Evolutionary conservation across 1,140 invertebrate species (phyloP).

Genomic region (Saxidomus purpurata): DNA sequence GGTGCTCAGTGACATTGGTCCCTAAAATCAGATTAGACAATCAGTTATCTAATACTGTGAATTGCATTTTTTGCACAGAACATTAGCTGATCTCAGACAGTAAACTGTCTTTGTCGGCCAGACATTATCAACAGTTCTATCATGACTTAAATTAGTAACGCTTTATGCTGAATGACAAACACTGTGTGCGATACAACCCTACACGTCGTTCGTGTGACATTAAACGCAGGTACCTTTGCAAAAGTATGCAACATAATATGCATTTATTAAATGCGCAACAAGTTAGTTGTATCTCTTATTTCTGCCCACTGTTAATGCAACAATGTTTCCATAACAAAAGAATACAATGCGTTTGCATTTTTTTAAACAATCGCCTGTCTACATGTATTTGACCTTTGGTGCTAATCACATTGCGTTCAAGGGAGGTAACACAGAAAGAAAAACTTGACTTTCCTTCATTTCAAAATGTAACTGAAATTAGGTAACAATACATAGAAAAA

Average conservation of each 20-base stretch:
- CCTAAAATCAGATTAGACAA: background rate
- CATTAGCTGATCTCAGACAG: conserved; percentile 7
- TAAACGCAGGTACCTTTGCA: conserved; percentile 21
- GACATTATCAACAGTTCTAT: conserved; percentile 54
- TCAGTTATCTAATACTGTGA: conserved; percentile 8
- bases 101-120: conserved; percentile 27
- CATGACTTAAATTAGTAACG: conserved; percentile 60
- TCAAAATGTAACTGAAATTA: too few relatives aligned
- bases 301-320: background rate
- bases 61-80: conserved; percentile 36
- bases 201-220: conserved; percentile 1
- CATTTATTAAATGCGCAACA: conserved; percentile 4
- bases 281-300: conserved; percentile 10
- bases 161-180: conserved; percentile 48
- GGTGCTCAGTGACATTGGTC: too few relatives aligned
- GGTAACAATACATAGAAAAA: too few relatives aligned
- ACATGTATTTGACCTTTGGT: conserved; percentile 20
- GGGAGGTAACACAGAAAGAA: conserved; percentile 15
- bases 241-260: conserved; percentile 51
- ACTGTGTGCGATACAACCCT: conserved; percentile 43
- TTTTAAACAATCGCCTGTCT: conserved; percentile 26
- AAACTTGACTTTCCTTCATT: background rate
- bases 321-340: background rate
- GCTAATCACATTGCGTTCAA: conserved; percentile 14
- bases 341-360: background rate